Evolutionary conservation across 2,888 invertebrate species (phyloP).

Genomic region (Panopea generosa): DNA sequence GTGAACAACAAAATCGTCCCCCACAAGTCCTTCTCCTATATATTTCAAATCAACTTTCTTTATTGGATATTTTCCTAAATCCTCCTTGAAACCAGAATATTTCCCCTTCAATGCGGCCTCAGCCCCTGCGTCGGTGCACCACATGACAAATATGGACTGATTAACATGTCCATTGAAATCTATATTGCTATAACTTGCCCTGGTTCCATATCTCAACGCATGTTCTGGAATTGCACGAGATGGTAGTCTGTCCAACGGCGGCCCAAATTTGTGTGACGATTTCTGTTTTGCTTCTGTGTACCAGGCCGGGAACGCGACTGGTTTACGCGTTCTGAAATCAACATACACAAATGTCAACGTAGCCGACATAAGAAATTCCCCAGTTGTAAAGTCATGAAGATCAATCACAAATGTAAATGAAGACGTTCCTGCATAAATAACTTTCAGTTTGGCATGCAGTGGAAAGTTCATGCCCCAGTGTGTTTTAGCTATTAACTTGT

Average conservation of each 20-base stretch:
- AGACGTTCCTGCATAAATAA: conserved; percentile 51
- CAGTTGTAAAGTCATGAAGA: conserved; percentile 27
- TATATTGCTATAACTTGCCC: conserved; percentile 48
- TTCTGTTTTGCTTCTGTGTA: conserved; percentile 25
- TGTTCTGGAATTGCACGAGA: conserved; percentile 33
- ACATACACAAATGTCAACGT: conserved; percentile 58
- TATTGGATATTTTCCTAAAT: conserved; percentile 53
- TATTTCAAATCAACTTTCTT: conserved; percentile 41
- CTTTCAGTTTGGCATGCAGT: conserved; percentile 27
- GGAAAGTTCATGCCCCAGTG: conserved; percentile 56
- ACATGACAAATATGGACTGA: conserved; percentile 57
- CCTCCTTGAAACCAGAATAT: conserved; percentile 36
- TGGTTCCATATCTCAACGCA: conserved; percentile 32
- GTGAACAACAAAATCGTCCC: conserved; percentile 39
- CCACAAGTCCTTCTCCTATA: conserved; percentile 52
- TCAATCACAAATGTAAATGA: conserved; percentile 44
- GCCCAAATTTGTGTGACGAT: conserved; percentile 10
- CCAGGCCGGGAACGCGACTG: conserved; percentile 52
- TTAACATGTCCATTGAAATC: conserved; percentile 61
- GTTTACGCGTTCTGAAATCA: conserved; percentile 51
- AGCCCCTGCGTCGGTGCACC: conserved; percentile 61
- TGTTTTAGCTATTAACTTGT: conserved; percentile 24
- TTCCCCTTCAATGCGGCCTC: conserved; percentile 50
- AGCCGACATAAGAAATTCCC: conserved; percentile 28
- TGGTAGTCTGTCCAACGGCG: conserved; percentile 32